These are phyloP conservation scores for Caiman crocodilus DNA, from an alignment of 2,797 vertebrate species.

Conservation along the genomic window DNA sequence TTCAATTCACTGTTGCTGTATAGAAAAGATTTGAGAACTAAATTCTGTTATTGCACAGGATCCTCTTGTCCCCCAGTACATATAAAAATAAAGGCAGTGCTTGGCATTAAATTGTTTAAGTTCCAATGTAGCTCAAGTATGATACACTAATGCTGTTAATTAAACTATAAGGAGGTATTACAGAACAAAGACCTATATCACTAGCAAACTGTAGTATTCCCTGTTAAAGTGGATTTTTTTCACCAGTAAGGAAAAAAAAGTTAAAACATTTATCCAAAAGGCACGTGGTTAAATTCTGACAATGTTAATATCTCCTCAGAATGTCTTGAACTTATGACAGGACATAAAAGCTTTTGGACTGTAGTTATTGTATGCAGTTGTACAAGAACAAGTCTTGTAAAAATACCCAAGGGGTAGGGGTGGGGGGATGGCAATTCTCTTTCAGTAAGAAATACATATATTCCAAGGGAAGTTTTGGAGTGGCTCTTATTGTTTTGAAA, in stretches of 20 bases:
- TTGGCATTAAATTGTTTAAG: not conserved
- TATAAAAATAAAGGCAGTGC: not conserved
- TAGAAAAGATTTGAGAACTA: fast-evolving
- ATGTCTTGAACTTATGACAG: not conserved
- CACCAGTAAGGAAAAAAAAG: not conserved
- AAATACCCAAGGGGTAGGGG: not conserved
- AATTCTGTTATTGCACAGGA: fast-evolving
- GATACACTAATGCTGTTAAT: slow-evolving; percentile 1
- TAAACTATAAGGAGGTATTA: slow-evolving; percentile 13
- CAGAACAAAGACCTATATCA: not conserved
- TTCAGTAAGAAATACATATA: not conserved
- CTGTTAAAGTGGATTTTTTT: not conserved
- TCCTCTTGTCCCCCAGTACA: not conserved
- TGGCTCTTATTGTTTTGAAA: not conserved
- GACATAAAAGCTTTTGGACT: not conserved
- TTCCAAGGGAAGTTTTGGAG: not conserved
- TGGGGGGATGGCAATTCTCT: not conserved
- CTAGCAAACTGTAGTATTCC: not conserved
- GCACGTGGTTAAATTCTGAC: not conserved
- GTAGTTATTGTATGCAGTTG: fast-evolving
- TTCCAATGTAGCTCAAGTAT: not conserved
- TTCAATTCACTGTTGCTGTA: not conserved
- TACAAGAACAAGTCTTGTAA: not conserved
- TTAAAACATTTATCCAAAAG: not conserved
- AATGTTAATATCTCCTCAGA: not conserved